Conservation (phyloP, 1,140 invertebrate species). For the Drosophila santomea region DNA sequence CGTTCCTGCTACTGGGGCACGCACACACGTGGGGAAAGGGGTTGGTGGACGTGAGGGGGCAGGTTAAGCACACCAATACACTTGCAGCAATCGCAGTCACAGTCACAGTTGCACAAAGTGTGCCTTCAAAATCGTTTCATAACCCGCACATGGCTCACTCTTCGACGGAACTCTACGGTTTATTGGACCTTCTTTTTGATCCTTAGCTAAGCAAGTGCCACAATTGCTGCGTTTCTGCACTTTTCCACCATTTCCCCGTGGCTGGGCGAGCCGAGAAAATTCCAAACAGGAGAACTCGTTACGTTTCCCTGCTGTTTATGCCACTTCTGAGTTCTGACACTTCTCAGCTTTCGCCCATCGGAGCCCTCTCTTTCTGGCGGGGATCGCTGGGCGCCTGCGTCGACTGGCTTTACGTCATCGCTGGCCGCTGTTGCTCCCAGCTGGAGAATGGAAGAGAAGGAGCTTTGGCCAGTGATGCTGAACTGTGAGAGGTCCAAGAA, state of each 20-base stretch:
- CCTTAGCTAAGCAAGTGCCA: slow-evolving; percentile 58
- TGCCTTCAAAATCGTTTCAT: slow-evolving; percentile 67
- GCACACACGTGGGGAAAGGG: slow-evolving; percentile 26
- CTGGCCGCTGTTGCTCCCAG: slow-evolving; percentile 42
- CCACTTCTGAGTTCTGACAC: slow-evolving; percentile 77
- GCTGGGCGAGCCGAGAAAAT: slow-evolving; percentile 73
- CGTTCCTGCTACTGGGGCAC: slow-evolving; percentile 54
- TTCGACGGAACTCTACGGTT: neutral
- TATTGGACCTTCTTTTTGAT: slow-evolving; percentile 15
- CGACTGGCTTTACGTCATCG: slow-evolving; percentile 68
- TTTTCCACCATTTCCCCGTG: slow-evolving; percentile 59
- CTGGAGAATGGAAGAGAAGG: slow-evolving; percentile 20
- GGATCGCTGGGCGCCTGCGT: slow-evolving; percentile 51
- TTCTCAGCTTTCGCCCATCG: slow-evolving; percentile 55
- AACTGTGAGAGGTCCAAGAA: too few species aligned
- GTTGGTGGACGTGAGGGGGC: slow-evolving; percentile 2
- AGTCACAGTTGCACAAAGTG: slow-evolving; percentile 42
- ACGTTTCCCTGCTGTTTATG: slow-evolving; percentile 79
- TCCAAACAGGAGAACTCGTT: slow-evolving; percentile 76
- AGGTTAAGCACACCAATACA: slow-evolving; percentile 52
- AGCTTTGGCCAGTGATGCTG: slow-evolving; percentile 21
- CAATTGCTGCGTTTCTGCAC: slow-evolving; percentile 64
- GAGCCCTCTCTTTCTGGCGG: slow-evolving; percentile 21
- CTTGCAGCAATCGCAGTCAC: slow-evolving; percentile 53
- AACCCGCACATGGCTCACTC: slow-evolving; percentile 59